Base-by-base conservation (phyloP, 2,797 vertebrate species). In the Enteromius anoplus region DNA sequence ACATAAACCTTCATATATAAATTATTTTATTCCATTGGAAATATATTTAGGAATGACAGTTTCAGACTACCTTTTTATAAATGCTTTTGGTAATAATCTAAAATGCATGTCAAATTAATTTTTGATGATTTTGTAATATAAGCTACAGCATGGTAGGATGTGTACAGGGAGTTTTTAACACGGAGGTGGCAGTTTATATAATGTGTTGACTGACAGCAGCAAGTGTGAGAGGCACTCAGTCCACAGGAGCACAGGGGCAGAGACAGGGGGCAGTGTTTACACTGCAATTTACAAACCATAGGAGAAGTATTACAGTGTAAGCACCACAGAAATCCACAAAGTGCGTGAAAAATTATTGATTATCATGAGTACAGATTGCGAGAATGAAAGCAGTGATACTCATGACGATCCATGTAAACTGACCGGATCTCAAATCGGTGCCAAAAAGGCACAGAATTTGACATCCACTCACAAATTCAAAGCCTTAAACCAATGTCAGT, bases 151-250 rank as follows among this genome's bases (percentile, higher is more conserved):
- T 1, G 21, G n/a, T 53, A 45, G 45, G 45, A 34, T 42, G n/a
- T 53, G 14, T 55, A 11, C 55, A 29, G 37, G n/a, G 8, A 55
- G 64, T 66, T n/a, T 37, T 2, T 49, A 26, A 37, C n/a, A 40
- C 0, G 3, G 8, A 55, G 49, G 45, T 37, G 49, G 32, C 32
- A 55, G 15, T 29, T 11, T 42, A n/a, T n/a, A n/a, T n/a, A n/a
- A n/a, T n/a, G n/a, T n/a, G n/a, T 60, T 84, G 76, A 86, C 62
- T 86, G 86, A 82, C 80, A 84, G 76, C 49, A 79, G 32, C 85
- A 85, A 68, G 64, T 86, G 82, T 45, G 51, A 47, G 11, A 32
- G 2, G 34, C 7, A 15, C 23, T 75, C n/a, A 14, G 42, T 10
- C 26, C 75, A 75, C 75, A 73, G 84, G 51, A 85, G 69, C 34